These are phyloP conservation scores for Iguana delicatissima DNA, from an alignment of 2,797 vertebrate genomes.

Conservation along the genomic window DNA sequence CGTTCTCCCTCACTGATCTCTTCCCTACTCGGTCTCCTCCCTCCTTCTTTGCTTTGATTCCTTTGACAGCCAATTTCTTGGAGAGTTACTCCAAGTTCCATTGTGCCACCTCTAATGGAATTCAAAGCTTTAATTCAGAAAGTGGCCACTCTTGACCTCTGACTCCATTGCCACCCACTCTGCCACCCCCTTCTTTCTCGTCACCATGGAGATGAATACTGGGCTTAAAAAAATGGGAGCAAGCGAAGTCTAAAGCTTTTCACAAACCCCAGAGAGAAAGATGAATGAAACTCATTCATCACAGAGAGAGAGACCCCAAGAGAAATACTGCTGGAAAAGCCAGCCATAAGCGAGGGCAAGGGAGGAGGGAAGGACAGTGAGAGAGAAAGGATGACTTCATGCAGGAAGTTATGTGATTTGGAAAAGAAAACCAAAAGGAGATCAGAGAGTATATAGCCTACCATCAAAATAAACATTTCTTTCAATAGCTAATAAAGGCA, in stretches of 20 bases:
- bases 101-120: constrained; percentile 79
- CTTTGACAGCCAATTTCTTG: constrained; percentile 77
- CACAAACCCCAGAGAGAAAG: constrained; percentile 78
- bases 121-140: constrained; percentile 82
- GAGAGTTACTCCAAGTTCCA: constrained; percentile 80
- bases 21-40: constrained; percentile 57
- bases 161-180: constrained; percentile 79
- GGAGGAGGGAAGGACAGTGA: constrained; percentile 53
- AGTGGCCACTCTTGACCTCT: constrained; percentile 84
- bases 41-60: constrained; percentile 70
- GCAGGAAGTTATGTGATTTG: constrained; percentile 78
- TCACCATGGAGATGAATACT: constrained; percentile 82
- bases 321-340: constrained; percentile 69
- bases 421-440: constrained; percentile 72
- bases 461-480: constrained; percentile 43
- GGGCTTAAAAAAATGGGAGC: constrained; percentile 82
- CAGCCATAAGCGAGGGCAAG: constrained; percentile 67
- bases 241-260: constrained; percentile 83
- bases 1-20: constrained; percentile 75
- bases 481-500: constrained; percentile 19
- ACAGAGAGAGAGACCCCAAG: constrained; percentile 59
- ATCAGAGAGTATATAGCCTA: constrained; percentile 61
- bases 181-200: constrained; percentile 73
- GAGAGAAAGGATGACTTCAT: constrained; percentile 76
- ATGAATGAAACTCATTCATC: constrained; percentile 88